These are phyloP conservation scores for Deilephila elpenor DNA, from an alignment of 2,888 invertebrate species.

Conservation along the genomic window DNA sequence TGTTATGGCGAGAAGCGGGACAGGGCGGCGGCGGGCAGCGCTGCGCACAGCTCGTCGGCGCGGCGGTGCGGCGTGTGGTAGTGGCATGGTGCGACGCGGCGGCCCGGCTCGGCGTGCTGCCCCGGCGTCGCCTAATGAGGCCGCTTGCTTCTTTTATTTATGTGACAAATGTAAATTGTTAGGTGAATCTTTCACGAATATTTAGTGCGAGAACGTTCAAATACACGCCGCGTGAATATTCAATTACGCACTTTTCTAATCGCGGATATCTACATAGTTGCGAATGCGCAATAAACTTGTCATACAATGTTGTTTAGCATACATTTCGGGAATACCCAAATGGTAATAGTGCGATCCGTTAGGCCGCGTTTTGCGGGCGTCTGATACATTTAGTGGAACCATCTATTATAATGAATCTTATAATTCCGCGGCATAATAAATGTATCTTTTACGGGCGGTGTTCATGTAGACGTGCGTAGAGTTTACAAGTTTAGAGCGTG, in stretches of 20 bases:
- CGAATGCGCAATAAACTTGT: conserved; percentile 60
- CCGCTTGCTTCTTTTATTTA: conserved; percentile 78
- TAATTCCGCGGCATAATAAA: conserved; percentile 58
- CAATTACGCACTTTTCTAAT: conserved; percentile 68
- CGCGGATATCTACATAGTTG: conserved; percentile 50
- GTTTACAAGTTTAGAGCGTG: conserved; percentile 82
- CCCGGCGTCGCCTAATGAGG: conserved; percentile 73
- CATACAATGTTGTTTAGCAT: conserved; percentile 54
- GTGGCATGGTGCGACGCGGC: conserved; percentile 35
- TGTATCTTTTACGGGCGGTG: conserved; percentile 67
- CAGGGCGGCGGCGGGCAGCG: conserved; percentile 37
- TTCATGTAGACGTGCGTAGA: conserved; percentile 73
- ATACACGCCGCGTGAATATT: conserved; percentile 65
- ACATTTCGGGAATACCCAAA: conserved; percentile 52
- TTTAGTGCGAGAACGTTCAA: conserved; percentile 63
- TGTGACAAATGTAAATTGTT: conserved; percentile 79
- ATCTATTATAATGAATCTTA: conserved; percentile 53
- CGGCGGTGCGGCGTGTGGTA: conserved; percentile 34
- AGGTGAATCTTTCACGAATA: conserved; percentile 71
- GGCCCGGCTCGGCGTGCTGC: conserved; percentile 47
- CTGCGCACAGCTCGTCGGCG: conserved; percentile 36
- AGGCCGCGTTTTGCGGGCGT: conserved; percentile 44
- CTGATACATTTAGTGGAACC: conserved; percentile 55
- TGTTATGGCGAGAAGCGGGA: conserved; percentile 61
- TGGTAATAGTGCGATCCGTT: conserved; percentile 41